Conservation (phyloP, 2,113 vertebrate genomes). For the Machaerirhynchus nigripectus region DNA sequence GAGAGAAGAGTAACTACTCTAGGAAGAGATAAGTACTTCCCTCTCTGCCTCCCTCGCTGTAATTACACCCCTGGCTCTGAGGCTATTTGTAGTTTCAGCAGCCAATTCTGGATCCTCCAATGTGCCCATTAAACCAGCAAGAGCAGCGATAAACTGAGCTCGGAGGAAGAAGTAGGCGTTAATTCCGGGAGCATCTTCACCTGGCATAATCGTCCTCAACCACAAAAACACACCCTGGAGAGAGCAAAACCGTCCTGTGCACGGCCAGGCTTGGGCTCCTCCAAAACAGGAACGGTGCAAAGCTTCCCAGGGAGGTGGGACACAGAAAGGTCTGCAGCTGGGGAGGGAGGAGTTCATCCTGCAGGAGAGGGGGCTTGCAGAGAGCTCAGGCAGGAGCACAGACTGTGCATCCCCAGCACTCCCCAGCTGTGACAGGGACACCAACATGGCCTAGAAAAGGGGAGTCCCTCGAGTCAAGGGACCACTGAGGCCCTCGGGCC, state of each 20-base stretch:
- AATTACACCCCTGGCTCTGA: slow-evolving; percentile 53
- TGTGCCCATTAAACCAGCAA: slow-evolving; percentile 54
- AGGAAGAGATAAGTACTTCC: neutral
- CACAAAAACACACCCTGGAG: neutral
- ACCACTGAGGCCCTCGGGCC: neutral
- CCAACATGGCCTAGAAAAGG: neutral
- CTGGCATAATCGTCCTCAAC: neutral
- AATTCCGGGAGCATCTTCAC: neutral
- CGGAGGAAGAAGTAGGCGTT: slow-evolving; percentile 28
- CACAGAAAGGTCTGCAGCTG: neutral
- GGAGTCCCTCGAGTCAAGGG: neutral
- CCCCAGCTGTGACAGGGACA: neutral
- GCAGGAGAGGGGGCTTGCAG: neutral
- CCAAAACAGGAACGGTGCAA: neutral
- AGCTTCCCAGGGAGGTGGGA: neutral
- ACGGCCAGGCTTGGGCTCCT: neutral
- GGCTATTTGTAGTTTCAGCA: slow-evolving; percentile 64
- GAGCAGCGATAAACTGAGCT: neutral
- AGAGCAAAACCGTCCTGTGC: neutral
- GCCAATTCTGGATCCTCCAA: slow-evolving; percentile 39
- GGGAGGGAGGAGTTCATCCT: neutral
- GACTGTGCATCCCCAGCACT: neutral
- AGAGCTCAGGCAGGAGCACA: neutral
- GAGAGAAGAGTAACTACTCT: slow-evolving; percentile 17
- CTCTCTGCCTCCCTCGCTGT: slow-evolving; percentile 23